phyloP scores from a whole-genome alignment of 2,888 invertebrate genomes.

The Aphelenchoides bicaudatus region DNA sequence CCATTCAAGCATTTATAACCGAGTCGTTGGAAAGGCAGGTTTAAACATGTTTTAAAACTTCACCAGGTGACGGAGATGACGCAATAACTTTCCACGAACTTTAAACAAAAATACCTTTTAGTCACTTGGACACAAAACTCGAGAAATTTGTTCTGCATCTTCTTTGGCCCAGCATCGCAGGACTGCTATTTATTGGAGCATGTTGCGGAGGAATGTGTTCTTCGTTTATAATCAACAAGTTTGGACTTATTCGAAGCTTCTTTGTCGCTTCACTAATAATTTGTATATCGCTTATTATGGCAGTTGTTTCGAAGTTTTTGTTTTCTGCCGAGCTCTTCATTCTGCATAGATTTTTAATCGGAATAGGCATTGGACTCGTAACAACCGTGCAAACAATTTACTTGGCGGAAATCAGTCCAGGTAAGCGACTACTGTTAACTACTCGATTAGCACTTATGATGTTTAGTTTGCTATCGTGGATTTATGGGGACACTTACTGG shows the following conservation, averaged over 20 bases:
- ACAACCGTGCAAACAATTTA: constrained; percentile 48
- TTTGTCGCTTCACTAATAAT: constrained; percentile 36
- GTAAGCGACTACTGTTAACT: too few relatives aligned
- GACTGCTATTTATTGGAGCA: constrained; percentile 49
- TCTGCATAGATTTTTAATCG: constrained; percentile 37
- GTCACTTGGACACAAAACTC: constrained; percentile 13
- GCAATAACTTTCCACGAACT: neutral
- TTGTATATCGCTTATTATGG: constrained; percentile 21
- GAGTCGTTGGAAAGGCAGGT: constrained; percentile 14
- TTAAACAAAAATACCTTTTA: neutral
- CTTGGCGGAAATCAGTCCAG: constrained; percentile 48
- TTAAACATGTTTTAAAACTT: neutral
- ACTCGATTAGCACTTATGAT: too few relatives aligned
- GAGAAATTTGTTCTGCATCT: constrained; percentile 20
- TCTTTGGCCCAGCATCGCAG: constrained; percentile 46
- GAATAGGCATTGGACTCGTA: constrained; percentile 48
- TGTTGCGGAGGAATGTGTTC: constrained; percentile 38
- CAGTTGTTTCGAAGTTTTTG: constrained; percentile 24
- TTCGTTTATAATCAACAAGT: constrained; percentile 25
- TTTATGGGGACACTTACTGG: constrained; percentile 47
- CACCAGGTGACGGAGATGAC: too few relatives aligned
- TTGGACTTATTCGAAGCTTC: constrained; percentile 27
- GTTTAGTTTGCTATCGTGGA: constrained; percentile 40
- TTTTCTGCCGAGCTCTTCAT: constrained; percentile 39
- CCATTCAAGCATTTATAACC: constrained; percentile 41